Evolutionary conservation across 2,797 vertebrate genomes (phyloP).

Genomic region (Eospalax fontanierii): DNA sequence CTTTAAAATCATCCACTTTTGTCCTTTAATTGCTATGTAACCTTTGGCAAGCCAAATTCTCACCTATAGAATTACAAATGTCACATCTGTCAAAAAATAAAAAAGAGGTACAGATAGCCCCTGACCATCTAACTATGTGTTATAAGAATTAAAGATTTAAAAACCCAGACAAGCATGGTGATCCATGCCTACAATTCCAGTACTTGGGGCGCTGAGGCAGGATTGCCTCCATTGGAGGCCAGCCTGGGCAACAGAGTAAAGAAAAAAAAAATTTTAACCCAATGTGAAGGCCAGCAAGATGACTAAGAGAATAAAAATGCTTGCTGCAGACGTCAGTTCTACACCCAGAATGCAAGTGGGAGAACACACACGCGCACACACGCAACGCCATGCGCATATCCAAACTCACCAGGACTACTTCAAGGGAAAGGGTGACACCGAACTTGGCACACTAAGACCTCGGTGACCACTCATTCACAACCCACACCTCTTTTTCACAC

Average conservation of each 20-base stretch:
- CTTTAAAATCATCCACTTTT: slow-evolving; percentile 5
- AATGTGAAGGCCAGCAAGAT: not conserved
- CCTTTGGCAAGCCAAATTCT: slow-evolving; percentile 34
- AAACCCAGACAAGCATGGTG: not conserved
- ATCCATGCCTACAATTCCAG: not conserved
- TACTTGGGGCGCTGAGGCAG: not conserved
- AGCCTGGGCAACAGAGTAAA: not conserved
- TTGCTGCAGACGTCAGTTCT: not conserved
- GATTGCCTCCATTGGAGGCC: too few species aligned
- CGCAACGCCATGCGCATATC: not conserved
- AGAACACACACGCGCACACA: not conserved
- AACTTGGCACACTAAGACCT: not conserved
- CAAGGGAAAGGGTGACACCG: rapidly evolving
- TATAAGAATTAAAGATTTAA: slow-evolving; percentile 20
- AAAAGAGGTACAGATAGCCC: not conserved
- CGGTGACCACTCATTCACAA: not conserved
- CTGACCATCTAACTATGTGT: not conserved
- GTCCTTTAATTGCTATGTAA: not conserved
- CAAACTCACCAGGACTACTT: not conserved
- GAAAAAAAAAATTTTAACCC: not conserved
- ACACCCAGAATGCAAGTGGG: not conserved
- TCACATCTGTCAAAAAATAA: not conserved
- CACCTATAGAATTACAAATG: not conserved
- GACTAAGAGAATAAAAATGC: too few species aligned
- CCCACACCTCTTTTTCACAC: too few species aligned